Evolutionary conservation across 2,888 invertebrate genomes (phyloP), one percentile per base, ranked within the genome.

Genomic region (Leucophenga montana): DNA sequence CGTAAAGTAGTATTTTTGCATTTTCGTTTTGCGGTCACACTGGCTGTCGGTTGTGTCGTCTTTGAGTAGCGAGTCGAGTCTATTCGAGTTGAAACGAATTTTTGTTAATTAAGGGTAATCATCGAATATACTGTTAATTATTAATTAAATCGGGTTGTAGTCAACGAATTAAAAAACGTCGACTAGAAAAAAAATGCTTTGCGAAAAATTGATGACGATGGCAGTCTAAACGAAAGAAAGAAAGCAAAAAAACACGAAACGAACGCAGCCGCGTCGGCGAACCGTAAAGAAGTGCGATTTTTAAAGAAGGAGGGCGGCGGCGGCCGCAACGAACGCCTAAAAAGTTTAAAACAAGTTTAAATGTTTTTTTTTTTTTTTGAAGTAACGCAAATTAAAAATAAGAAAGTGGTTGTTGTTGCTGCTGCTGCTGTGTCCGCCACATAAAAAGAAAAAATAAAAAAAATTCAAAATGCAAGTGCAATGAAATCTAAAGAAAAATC

Each of bases 351-450:
- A 66, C 53, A 54, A 66, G 39, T 53, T 53, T 33, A 66, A 54
- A 50, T 16, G 18, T 50, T 50, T n/a, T 18, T 50, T 50, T 39
- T 33, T 33, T 33, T 33, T 33, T 33, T 8, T 33, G 3, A 18
- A 50, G n/a, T 77, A 73, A 72, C 82, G 64, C 71, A 69, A 67
- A 77, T n/a, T n/a, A 73, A 83, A 71, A 20, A 71, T 67, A 80
- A 73, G 76, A 82, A 78, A 81, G 82, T 81, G 72, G 78, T 77
- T 74, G 50, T 50, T 50, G 62, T 57, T 57, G 57, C 39, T 64
- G 46, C 46, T 48, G 22, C 48, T 46, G 14, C n/a, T 8, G 13
- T 2, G 3, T 27, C n/a, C n/a, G n/a, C n/a, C 14, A 20, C 33
- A 33, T 33, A 33, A 33, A 33, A 33, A n/a, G n/a, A n/a, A n/a